phyloP scores from a whole-genome alignment of 2,113 vertebrate species.

The Theropithecus gelada region DNA sequence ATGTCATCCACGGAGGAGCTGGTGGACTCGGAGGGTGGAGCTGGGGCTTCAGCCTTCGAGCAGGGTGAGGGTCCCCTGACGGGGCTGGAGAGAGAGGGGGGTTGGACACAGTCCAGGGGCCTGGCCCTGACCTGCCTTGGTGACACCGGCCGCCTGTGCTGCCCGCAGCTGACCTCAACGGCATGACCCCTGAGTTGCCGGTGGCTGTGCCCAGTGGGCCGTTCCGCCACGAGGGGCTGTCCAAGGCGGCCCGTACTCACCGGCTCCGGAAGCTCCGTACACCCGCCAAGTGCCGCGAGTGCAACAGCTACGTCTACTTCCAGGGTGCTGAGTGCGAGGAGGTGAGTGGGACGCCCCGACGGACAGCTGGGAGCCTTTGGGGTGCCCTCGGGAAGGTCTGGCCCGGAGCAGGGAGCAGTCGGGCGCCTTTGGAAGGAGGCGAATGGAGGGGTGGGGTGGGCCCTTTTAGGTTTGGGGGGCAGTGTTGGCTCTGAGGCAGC shows the following conservation, averaged over 20 bases:
- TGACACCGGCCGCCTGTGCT: background rate
- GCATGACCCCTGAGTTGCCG: constrained; percentile 87
- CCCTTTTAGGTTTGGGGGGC: background rate
- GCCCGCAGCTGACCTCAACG: constrained; percentile 89
- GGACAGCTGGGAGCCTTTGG: too few species aligned
- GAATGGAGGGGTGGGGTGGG: background rate
- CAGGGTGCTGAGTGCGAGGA: constrained; percentile 98
- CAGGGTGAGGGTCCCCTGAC: constrained; percentile 80
- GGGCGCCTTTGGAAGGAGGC: background rate
- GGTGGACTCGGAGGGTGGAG: constrained; percentile 86
- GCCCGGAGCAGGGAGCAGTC: background rate
- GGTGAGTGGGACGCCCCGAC: constrained; percentile 75
- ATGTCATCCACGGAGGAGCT: constrained; percentile 91
- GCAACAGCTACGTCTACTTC: constrained; percentile 98
- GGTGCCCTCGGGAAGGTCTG: background rate
- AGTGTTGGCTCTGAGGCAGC: background rate
- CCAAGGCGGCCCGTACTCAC: constrained; percentile 95
- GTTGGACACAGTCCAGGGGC: fast-evolving
- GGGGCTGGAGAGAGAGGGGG: fast-evolving
- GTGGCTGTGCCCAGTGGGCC: constrained; percentile 89
- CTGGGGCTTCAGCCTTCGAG: constrained; percentile 84
- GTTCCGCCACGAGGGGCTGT: constrained; percentile 93
- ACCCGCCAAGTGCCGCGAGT: constrained; percentile 95
- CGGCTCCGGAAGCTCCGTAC: constrained; percentile 93
- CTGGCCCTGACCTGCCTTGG: fast-evolving